Base-by-base conservation (phyloP, 2,113 vertebrate species). In the Oxyura jamaicensis region DNA sequence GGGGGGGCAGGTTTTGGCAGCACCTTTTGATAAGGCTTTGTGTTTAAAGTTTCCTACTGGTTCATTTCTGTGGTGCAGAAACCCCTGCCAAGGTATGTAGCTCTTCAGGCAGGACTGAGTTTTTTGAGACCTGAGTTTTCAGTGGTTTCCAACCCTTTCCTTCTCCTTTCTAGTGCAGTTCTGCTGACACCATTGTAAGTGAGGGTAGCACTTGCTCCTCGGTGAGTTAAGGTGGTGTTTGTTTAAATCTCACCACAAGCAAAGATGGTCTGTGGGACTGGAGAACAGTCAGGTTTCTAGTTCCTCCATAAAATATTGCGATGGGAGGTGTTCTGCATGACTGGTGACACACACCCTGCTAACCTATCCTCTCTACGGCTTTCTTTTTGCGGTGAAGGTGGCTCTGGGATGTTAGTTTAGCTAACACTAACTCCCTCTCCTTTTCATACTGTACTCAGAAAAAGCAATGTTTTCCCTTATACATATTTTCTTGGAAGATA, bases 131-230 rank as follows among this genome's bases (percentile, higher is more conserved):
- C 4, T 74, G 69, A 56, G 25, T 74, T 85, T 77, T 68, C 59
- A 26, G 2, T 33, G 19, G 42, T 12, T 35, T 39, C 25, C 65
- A 20, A 5, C 10, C 23, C 41, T 69, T 8, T 29, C 10, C 3
- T 62, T 89, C n/a, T 71, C 10, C 41, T 48, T 83, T 59, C 36
- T 22, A 41, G 52, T 63, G 17, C 42, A 59, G 18, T 56, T 94
- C 42, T 8, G 8, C 6, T 83, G n/a, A 44, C 53, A n/a, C 18
- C 6, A 0, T 1, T 29, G 5, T 44, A 25, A n/a, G 14, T 33
- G 56, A 82, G 20, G 36, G 18, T 36, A 83, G 74, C 85, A 31
- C 6, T 0, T 62, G 29, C 36, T 88, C n/a, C 20, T 13, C 33
- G 63, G 8, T 44, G 36, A 65, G 52, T 85, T 26, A 44, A 59